Conservation (phyloP, 2,888 invertebrate genomes). For the Drosophila pseudotakahashii region DNA sequence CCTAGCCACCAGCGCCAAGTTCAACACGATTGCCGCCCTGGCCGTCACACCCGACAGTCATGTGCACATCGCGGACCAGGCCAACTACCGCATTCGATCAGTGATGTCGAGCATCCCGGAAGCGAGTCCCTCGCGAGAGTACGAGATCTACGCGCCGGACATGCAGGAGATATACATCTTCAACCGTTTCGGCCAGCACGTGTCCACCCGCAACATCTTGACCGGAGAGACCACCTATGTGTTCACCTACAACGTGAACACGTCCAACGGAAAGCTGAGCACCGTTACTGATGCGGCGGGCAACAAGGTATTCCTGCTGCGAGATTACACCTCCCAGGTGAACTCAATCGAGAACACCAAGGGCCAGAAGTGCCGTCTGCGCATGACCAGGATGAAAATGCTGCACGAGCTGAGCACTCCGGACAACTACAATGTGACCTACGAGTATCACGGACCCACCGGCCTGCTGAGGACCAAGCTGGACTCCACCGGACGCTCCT, state of each 20-base stretch:
- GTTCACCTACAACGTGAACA: conserved; percentile 98
- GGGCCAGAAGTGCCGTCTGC: conserved; percentile 94
- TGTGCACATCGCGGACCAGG: conserved; percentile 98
- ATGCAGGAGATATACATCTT: conserved; percentile 97
- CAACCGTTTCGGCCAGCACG: conserved; percentile 97
- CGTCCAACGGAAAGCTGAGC: conserved; percentile 96
- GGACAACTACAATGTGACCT: conserved; percentile 96
- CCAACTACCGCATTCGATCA: conserved; percentile 93
- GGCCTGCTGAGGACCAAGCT: conserved; percentile 94
- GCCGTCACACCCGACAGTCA: conserved; percentile 97
- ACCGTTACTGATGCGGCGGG: conserved; percentile 97
- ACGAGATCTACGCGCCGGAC: conserved; percentile 97
- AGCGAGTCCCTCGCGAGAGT: conserved; percentile 92
- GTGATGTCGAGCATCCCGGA: conserved; percentile 96
- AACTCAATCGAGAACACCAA: conserved; percentile 97
- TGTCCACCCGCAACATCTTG: conserved; percentile 96
- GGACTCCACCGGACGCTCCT: conserved; percentile 95
- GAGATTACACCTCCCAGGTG: conserved; percentile 94
- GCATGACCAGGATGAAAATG: conserved; percentile 97
- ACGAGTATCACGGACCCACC: conserved; percentile 96
- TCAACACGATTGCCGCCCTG: conserved; percentile 96
- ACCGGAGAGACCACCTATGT: conserved; percentile 96
- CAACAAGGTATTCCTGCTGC: conserved; percentile 92
- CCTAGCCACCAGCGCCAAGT: conserved; percentile 95
- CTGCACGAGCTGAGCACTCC: conserved; percentile 95